Evolutionary conservation across 2,888 invertebrate genomes (phyloP), one percentile per base, ranked within the genome.

Genomic region (Suillia variegata): DNA sequence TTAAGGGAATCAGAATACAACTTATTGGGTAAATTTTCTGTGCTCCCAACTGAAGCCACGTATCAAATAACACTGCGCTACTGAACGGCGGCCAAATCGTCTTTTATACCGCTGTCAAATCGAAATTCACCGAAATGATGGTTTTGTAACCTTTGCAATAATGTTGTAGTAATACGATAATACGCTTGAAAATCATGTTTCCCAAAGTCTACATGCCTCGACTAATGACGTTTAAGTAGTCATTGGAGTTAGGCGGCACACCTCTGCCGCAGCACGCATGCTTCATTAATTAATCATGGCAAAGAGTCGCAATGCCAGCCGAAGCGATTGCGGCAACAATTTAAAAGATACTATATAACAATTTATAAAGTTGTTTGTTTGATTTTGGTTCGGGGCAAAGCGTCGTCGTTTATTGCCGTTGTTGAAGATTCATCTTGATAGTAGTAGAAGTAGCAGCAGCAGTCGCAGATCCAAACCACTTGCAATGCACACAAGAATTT

Each of bases 381-480:
- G 26, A 5, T 26, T 5, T 26, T 10, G 26, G 26, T 26, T 10
- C 5, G 10, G 26, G 10, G 26, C 10, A 5, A 26, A 26, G 26
- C 5, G 26, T 26, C 26, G 10, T 26, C 26, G 10, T 26, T 17
- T n/a, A 49, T 56, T 60, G 53, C 60, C 56, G 56, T 53, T 56
- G 60, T 52, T 60, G 56, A 60, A 60, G 60, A 60, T 60, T 56
- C 56, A 45, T n/a, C 42, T 22, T 10, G 15, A 21, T 13, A 21
- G n/a, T n/a, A n/a, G 4, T 38, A n/a, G 12, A 8, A 38, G 21
- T 38, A 38, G 38, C 42, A 48, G 24, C 38, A 48, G 13, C 50
- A 49, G 4, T 12, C 4, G 24, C 13, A 13, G 13, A 38, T 10
- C n/a, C 15, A 38, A 38, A 5, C 38, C 38, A 8, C 10, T 13